Base-by-base conservation (phyloP, 1,140 invertebrate genomes). In the Achatina immaculata region DNA sequence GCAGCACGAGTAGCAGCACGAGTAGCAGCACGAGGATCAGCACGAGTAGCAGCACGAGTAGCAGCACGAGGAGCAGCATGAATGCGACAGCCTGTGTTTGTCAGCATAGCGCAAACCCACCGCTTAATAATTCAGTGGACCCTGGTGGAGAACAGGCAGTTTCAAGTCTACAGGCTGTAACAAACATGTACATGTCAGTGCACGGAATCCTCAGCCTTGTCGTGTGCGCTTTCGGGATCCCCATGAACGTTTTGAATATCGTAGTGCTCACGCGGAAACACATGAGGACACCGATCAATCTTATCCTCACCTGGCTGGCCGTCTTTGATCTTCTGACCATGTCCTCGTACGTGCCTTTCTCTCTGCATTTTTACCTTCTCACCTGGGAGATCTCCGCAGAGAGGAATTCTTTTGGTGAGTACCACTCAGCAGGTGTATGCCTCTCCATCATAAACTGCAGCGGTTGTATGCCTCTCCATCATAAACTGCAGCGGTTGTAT, bases 211-310 rank as follows among this genome's bases (percentile, higher is more conserved):
- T 95, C n/a, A 93, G 94, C 28, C 89, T 95, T 2, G 85, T 93
- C 1, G 95, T 98, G 1, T 98, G 97, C 89, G 90, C 95, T 36
- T 96, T 98, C 84, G 97, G 97, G 34, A 95, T 95, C 55, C 92
- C 97, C 75, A 95, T 96, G 28, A 98, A 98, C 88, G 92, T 96
- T 21, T 91, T 98, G 43, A 98, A 97, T 88, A 95, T 98, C 51
- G 94, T 95, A 2, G 96, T 98, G 0, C 90, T 98, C 38, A 98
- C 96, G 0, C 92, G 95, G 45, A 95, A 95, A 83, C 95, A 96
- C 82, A 95, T 97, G 93, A 93, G 94, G 7, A 94, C 95, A 0
- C 95, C 96, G 0, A 96, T 96, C 74, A 97, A 97, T 88, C 92
- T 94, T 76, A 95, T 97, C 51, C 92, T 97, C 0, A 97, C 96